These are phyloP conservation scores for Nothobranchius kuhntae DNA, from an alignment of 2,113 vertebrate species.

Conservation along the genomic window DNA sequence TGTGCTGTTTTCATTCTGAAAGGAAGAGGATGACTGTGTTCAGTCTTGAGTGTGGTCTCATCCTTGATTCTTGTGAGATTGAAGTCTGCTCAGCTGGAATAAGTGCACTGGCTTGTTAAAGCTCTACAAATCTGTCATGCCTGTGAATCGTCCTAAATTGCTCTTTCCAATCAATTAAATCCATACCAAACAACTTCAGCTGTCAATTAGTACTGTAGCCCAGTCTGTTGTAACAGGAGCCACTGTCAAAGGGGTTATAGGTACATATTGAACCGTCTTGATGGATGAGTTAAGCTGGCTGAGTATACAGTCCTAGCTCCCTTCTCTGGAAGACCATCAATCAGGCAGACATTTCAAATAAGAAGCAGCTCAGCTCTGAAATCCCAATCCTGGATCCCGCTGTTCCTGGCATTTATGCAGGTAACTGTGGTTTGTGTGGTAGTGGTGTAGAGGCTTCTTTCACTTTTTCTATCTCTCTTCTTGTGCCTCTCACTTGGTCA, in stretches of 20 bases:
- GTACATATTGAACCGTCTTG: conserved; percentile 64
- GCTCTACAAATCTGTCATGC: conserved; percentile 36
- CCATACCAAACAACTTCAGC: conserved; percentile 49
- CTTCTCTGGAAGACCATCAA: conserved; percentile 55
- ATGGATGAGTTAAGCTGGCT: conserved; percentile 51
- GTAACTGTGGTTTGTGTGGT: conserved; percentile 37
- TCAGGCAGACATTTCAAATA: conserved; percentile 66
- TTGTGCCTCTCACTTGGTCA: conserved; percentile 54
- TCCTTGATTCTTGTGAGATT: conserved; percentile 56
- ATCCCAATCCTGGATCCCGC: conserved; percentile 37
- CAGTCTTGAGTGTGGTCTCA: background rate
- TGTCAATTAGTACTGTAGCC: conserved; percentile 37
- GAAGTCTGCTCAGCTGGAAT: conserved; percentile 50
- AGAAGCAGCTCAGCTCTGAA: conserved; percentile 42
- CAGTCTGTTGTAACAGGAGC: conserved; percentile 51
- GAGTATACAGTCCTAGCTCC: conserved; percentile 27
- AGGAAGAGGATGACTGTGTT: conserved; percentile 2
- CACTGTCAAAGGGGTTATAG: conserved; percentile 39
- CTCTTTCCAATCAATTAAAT: conserved; percentile 61
- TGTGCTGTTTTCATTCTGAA: conserved; percentile 37
- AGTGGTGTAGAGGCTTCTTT: conserved; percentile 53
- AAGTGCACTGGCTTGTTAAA: conserved; percentile 64
- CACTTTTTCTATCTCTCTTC: conserved; percentile 46
- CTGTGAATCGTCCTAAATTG: conserved; percentile 27
- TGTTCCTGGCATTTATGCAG: conserved; percentile 50